Conservation (phyloP, 2,113 vertebrate genomes). For the Enhydra lutris region DNA sequence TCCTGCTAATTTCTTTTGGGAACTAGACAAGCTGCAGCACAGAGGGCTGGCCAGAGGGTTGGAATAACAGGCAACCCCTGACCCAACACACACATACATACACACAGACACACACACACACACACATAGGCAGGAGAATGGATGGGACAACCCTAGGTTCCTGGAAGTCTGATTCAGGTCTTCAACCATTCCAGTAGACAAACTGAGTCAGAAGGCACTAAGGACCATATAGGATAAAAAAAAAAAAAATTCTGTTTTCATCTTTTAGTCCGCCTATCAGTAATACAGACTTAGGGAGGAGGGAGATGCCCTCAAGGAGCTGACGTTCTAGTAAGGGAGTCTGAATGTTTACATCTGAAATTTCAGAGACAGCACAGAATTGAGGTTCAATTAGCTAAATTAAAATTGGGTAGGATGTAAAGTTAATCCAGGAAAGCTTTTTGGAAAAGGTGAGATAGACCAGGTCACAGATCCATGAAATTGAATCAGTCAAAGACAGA, state of each 20-base stretch:
- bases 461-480: background rate
- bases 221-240: background rate
- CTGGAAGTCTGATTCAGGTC: background rate
- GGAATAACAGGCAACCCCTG: background rate
- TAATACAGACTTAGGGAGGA: background rate
- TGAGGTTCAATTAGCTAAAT: background rate
- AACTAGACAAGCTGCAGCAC: background rate
- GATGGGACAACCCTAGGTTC: background rate
- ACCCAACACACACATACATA: no score
- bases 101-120: background rate
- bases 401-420: background rate
- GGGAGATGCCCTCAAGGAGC: background rate
- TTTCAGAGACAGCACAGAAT: background rate
- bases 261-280: background rate
- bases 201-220: background rate
- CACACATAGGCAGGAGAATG: background rate
- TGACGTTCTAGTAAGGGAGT: background rate
- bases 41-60: background rate
- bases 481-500: background rate
- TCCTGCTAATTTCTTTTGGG: background rate
- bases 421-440: background rate
- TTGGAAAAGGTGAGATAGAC: background rate
- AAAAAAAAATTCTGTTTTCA: background rate
- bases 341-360: background rate
- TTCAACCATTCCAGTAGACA: background rate